A percentile compares a stretch with the other conserved stretches of the same genome.
Conservation (phyloP, 2,113 vertebrate genomes). For the Oostethus manadensis region DNA sequence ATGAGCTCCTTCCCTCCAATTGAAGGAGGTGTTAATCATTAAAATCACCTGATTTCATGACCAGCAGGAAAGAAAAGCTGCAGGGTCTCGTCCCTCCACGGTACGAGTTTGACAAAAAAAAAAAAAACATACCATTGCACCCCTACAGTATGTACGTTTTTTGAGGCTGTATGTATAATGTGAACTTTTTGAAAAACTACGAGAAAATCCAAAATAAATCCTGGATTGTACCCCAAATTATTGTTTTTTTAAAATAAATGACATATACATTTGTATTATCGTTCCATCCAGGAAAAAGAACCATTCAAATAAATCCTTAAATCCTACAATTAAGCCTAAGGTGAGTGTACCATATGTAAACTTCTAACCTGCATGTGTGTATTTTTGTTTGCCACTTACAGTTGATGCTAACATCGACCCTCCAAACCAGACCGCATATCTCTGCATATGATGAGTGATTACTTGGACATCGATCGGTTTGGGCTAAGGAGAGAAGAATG, state of each 20-base stretch:
- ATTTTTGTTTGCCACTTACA: slow-evolving; percentile 70
- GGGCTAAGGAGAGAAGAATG: slow-evolving; percentile 68
- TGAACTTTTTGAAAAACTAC: not conserved
- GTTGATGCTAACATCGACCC: slow-evolving; percentile 98
- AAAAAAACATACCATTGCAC: no score
- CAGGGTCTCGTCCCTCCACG: no score
- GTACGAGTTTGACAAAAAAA: no score
- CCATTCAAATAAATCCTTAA: no score
- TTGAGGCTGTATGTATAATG: not conserved
- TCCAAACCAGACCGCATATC: slow-evolving; percentile 97
- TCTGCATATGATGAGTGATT: slow-evolving; percentile 96
- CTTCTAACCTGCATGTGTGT: not conserved
- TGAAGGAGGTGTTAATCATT: no score
- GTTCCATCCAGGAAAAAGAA: no score
- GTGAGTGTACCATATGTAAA: no score
- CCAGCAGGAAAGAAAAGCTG: no score
- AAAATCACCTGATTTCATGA: no score
- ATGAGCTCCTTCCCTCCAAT: no score
- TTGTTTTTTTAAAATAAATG: not conserved
- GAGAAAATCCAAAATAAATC: not conserved
- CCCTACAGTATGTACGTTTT: not conserved
- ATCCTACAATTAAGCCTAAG: no score
- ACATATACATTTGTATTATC: no score
- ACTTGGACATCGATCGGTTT: slow-evolving; percentile 98
- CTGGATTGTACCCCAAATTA: not conserved